Conservation (phyloP, 2,113 vertebrate genomes). For the Alligator sinensis region DNA sequence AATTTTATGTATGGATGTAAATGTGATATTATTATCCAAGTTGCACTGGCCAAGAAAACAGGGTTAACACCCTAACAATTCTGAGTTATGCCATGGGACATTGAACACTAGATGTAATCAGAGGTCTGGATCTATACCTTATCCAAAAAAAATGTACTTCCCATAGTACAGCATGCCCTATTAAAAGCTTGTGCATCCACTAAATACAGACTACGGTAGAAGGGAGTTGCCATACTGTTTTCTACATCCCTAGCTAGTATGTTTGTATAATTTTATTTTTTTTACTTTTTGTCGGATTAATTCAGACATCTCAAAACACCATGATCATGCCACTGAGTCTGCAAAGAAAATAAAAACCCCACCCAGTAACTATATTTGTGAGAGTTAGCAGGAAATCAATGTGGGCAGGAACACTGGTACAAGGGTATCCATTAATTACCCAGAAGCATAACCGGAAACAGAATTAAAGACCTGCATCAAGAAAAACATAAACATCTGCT, state of each 20-base stretch:
- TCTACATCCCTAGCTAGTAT: background rate
- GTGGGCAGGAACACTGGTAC: background rate
- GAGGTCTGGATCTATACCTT: background rate
- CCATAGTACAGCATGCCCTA: background rate
- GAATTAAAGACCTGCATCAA: background rate
- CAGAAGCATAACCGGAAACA: background rate
- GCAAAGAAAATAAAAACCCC: background rate
- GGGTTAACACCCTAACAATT: background rate
- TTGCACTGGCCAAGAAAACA: background rate
- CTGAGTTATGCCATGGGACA: background rate
- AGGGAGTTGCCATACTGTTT: background rate
- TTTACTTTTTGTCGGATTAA: background rate
- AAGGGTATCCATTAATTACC: background rate
- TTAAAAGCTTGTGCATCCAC: background rate
- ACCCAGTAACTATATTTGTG: fast-evolving
- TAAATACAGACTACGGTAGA: background rate
- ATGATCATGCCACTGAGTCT: background rate
- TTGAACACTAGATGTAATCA: background rate
- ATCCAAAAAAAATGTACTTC: background rate
- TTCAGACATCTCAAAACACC: background rate
- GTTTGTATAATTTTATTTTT: background rate
- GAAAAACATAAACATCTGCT: background rate
- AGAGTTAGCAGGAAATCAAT: background rate
- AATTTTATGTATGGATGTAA: background rate
- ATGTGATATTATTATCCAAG: background rate